These are phyloP conservation scores for Procambarus virginalis DNA, from an alignment of 1,140 invertebrate genomes.

Conservation along the genomic window DNA sequence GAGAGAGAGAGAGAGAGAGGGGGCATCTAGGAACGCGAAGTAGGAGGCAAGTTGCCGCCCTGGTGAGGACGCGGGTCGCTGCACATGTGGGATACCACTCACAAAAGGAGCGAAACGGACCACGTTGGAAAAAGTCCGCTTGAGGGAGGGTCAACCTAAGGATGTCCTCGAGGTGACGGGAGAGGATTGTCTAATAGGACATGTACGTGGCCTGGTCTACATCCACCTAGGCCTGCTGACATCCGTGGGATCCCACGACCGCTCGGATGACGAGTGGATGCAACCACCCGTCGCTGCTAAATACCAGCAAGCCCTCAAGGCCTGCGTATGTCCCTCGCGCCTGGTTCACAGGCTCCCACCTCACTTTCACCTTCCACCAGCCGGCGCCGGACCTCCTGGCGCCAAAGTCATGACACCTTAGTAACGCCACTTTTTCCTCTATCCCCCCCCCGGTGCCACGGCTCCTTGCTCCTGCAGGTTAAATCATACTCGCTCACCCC, in stretches of 20 bases:
- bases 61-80: conserved; percentile 27
- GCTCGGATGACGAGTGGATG: background rate
- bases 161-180: conserved; percentile 20
- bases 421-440: background rate
- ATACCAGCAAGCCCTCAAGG: background rate
- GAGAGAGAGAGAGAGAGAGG: background rate
- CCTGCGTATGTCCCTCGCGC: background rate
- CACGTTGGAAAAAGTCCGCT: conserved; percentile 12
- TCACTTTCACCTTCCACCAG: conserved; percentile 6
- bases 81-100: conserved; percentile 24
- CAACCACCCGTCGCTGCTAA: background rate
- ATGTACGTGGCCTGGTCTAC: background rate
- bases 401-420: conserved; percentile 1
- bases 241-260: background rate
- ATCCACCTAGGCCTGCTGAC: background rate
- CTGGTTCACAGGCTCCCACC: background rate
- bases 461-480: background rate
- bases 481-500: background rate
- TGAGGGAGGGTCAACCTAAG: conserved; percentile 13
- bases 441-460: background rate
- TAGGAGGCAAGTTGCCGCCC: conserved; percentile 1
- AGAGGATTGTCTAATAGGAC: background rate
- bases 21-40: background rate
- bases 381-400: conserved; percentile 13
- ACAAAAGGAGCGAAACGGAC: conserved; percentile 33